Percentiles rank a stretch among this genome's conserved stretches.
These are phyloP conservation scores for Copidosoma aretas DNA, from an alignment of 2,888 invertebrate species.

Conservation along the genomic window DNA sequence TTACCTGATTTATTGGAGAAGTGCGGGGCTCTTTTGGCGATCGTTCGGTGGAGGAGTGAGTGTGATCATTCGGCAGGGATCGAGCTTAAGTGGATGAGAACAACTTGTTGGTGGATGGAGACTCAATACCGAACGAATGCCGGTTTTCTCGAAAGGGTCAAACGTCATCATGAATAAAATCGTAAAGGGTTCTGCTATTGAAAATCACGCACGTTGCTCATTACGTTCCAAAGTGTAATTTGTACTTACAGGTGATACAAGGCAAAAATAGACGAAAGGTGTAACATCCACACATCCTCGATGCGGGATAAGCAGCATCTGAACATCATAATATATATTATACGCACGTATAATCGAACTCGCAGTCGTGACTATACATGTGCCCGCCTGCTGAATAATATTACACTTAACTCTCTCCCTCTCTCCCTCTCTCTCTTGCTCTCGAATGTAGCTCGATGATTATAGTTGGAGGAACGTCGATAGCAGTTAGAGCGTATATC, in stretches of 20 bases:
- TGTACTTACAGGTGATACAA: neutral
- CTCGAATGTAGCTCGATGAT: slow-evolving; percentile 57
- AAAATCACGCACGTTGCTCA: too few relatives aligned
- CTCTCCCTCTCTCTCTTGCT: slow-evolving; percentile 20
- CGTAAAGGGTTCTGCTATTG: too few relatives aligned
- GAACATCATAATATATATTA: slow-evolving; percentile 50
- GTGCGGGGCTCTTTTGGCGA: too few relatives aligned
- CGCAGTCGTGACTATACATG: slow-evolving; percentile 51
- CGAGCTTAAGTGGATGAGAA: too few relatives aligned
- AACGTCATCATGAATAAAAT: too few relatives aligned
- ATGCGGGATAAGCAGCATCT: slow-evolving; percentile 54
- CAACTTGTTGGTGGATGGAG: too few relatives aligned
- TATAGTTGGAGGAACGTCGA: slow-evolving; percentile 62
- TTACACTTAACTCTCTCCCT: slow-evolving; percentile 57
- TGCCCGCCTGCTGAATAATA: slow-evolving; percentile 63
- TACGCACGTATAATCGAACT: neutral
- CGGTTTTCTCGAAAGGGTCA: too few relatives aligned
- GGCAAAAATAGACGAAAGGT: neutral
- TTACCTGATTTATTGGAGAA: too few relatives aligned
- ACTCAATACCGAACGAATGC: too few relatives aligned
- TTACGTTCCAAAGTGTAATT: too few relatives aligned
- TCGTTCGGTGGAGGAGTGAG: too few relatives aligned
- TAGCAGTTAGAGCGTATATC: slow-evolving; percentile 63
- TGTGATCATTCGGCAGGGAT: too few relatives aligned
- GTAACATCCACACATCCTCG: slow-evolving; percentile 32